A percentile compares a stretch with the other conserved stretches of the same genome.
These are phyloP conservation scores for Synaphobranchus kaupii DNA, from an alignment of 2,797 vertebrate genomes.

Conservation along the genomic window DNA sequence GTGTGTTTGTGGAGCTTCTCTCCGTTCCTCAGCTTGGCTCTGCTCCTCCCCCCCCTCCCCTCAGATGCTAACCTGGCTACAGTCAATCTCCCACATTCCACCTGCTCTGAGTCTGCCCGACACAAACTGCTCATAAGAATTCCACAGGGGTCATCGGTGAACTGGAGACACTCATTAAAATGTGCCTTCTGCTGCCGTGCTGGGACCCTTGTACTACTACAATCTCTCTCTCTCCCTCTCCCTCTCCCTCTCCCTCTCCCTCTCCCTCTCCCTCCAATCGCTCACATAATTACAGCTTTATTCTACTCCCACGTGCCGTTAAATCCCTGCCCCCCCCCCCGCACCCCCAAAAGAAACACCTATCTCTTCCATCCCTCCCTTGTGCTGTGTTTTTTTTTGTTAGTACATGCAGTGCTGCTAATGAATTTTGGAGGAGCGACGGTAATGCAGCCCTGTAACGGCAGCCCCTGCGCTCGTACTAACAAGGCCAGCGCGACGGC, in stretches of 20 bases:
- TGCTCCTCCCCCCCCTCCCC: not conserved
- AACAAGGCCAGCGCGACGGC: not conserved
- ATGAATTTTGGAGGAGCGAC: not conserved
- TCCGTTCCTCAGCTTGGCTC: not conserved
- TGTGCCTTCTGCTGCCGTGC: constrained; percentile 16
- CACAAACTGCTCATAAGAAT: constrained; percentile 31
- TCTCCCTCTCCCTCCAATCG: not conserved
- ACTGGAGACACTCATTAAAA: constrained; percentile 37
- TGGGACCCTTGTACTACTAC: not conserved
- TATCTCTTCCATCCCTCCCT: not conserved
- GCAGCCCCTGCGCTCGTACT: constrained; percentile 12
- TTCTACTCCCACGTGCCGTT: not conserved
- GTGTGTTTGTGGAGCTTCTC: not conserved
- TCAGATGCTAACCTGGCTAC: constrained; percentile 9
- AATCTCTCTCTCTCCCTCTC: not conserved
- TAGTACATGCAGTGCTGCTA: not conserved
- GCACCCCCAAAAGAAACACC: not conserved
- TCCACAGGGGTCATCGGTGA: constrained; percentile 29
- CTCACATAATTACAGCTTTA: not conserved
- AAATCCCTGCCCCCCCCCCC: not conserved
- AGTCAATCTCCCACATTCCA: constrained; percentile 23
- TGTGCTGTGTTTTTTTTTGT: constrained; percentile 7
- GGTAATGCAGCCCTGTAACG: not conserved
- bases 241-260: not conserved
- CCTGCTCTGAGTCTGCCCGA: constrained; percentile 25